Conservation (phyloP, 2,113 vertebrate genomes). For the Zapornia atra region DNA sequence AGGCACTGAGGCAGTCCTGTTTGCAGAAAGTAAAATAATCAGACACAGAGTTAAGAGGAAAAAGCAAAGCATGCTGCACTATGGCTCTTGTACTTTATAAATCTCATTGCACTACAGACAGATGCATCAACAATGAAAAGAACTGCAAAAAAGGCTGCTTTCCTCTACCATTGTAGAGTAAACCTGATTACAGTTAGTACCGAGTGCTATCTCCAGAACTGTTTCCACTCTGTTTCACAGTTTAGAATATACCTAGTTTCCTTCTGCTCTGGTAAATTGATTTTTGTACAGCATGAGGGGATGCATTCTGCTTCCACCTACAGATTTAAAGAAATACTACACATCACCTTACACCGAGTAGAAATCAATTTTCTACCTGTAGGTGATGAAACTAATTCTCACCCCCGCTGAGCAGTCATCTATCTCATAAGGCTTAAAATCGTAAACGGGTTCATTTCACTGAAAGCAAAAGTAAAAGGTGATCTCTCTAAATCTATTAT, state of each 20-base stretch:
- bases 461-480: constrained; percentile 31
- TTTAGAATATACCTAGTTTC: background rate
- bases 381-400: constrained; percentile 36
- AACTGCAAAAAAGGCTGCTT: background rate
- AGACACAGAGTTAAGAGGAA: background rate
- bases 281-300: constrained; percentile 13
- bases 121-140: background rate
- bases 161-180: background rate
- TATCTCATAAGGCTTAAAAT: background rate
- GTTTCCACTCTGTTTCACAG: constrained; percentile 14
- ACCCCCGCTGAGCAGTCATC: background rate
- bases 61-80: background rate
- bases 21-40: background rate
- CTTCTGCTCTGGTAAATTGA: constrained; percentile 43
- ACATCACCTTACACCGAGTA: constrained; percentile 16
- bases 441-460: background rate
- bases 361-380: constrained; percentile 52
- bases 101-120: background rate
- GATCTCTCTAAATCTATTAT: background rate
- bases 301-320: constrained; percentile 29
- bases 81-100: background rate
- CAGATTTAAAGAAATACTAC: constrained; percentile 50
- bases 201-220: background rate
- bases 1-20: background rate
- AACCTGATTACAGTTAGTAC: background rate